Percentiles rank a stretch among this genome's conserved stretches.
Evolutionary conservation across 2,113 vertebrate species (phyloP).

Genomic region (Clarias magur): DNA sequence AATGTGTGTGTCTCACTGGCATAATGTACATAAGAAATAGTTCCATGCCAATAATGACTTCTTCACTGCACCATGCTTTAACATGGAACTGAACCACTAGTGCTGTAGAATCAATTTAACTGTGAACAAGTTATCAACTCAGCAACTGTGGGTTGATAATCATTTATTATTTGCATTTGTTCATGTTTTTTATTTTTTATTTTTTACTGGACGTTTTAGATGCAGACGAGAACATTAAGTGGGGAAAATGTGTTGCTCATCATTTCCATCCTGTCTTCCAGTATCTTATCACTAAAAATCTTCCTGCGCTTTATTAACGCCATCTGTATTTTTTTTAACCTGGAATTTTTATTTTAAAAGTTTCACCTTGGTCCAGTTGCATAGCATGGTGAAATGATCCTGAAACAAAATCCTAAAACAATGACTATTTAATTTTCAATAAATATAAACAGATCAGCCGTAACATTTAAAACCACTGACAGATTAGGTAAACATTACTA

Average conservation of each 20-base stretch:
- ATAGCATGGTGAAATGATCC: background rate
- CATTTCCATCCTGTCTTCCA: slow-evolving; percentile 6
- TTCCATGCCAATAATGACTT: slow-evolving; percentile 50
- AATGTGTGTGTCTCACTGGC: slow-evolving; percentile 8
- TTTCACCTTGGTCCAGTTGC: background rate
- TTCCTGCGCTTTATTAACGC: background rate
- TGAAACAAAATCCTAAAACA: background rate
- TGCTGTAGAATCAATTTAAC: background rate
- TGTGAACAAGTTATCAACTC: background rate
- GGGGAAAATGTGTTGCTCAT: slow-evolving; percentile 16
- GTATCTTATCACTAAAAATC: background rate
- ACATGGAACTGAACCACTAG: background rate
- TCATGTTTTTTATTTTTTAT: background rate
- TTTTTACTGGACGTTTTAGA: background rate
- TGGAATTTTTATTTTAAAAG: background rate
- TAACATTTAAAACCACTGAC: too few relatives aligned
- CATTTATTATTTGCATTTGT: background rate
- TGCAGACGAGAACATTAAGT: background rate
- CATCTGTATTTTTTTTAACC: background rate
- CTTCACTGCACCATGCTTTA: slow-evolving; percentile 21
- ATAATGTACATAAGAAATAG: background rate
- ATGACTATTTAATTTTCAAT: background rate
- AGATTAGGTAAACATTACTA: too few relatives aligned
- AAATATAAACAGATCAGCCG: too few relatives aligned
- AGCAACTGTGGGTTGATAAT: slow-evolving; percentile 5